Conservation (phyloP, 2,888 invertebrate genomes). For the Darwinula stevensoni region DNA sequence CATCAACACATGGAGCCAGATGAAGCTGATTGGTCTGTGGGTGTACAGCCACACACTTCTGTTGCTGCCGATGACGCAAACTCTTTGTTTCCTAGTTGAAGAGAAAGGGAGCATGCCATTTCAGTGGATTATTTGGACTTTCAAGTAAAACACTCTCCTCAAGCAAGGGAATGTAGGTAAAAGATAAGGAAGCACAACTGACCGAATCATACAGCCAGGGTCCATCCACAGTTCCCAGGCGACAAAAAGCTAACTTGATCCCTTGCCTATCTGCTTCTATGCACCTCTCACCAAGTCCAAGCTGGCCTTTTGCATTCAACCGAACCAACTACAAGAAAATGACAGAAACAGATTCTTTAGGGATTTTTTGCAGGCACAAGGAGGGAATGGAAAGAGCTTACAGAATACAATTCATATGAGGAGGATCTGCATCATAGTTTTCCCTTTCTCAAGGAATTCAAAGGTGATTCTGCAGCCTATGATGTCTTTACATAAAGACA, state of each 20-base stretch:
- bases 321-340: constrained; percentile 39
- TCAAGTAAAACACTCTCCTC: too few relatives aligned
- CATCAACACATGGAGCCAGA: constrained; percentile 48
- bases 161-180: too few relatives aligned
- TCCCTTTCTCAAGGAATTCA: too few relatives aligned
- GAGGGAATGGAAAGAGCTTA: constrained; percentile 4
- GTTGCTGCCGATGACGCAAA: constrained; percentile 39
- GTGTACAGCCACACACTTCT: constrained; percentile 54
- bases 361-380: constrained; percentile 5
- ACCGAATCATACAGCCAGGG: constrained; percentile 72
- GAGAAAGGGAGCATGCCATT: background rate
- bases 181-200: constrained; percentile 7
- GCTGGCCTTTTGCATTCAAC: constrained; percentile 70
- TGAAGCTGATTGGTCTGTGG: constrained; percentile 45
- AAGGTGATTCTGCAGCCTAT: too few relatives aligned
- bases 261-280: constrained; percentile 60
- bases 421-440: too few relatives aligned
- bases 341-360: constrained; percentile 8
- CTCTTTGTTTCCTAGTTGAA: constrained; percentile 26
- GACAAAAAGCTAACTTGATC: constrained; percentile 64
- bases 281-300: constrained; percentile 85
- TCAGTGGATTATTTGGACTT: constrained; percentile 1
- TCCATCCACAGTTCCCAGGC: constrained; percentile 70
- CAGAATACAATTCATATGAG: too few relatives aligned
- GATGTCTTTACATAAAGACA: too few relatives aligned